These are phyloP conservation scores for Leuciscus idus DNA, from an alignment of 2,113 vertebrate genomes.

Conservation along the genomic window DNA sequence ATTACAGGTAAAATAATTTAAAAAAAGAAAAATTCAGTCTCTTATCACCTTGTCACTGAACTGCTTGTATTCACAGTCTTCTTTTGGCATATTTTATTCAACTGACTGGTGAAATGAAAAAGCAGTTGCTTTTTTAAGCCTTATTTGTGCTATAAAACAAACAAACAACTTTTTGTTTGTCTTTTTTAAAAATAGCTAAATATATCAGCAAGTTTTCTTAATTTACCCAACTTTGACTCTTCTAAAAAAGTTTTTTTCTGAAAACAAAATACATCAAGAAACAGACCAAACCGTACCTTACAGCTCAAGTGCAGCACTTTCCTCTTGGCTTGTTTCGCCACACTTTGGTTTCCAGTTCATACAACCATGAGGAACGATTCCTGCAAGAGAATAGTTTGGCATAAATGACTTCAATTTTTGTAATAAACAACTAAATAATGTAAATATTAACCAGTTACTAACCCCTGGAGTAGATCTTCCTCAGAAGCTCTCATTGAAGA, in stretches of 20 bases:
- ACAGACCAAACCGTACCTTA: not conserved
- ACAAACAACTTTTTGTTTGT: slow-evolving; percentile 3
- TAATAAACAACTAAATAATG: not conserved
- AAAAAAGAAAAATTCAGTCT: not conserved
- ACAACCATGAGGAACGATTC: not conserved
- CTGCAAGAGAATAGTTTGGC: not conserved
- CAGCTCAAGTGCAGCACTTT: not conserved
- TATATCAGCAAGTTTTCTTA: slow-evolving; percentile 1
- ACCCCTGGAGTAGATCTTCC: not conserved
- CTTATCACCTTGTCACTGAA: slow-evolving; percentile 21
- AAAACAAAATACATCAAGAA: not conserved
- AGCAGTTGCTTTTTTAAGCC: not conserved
- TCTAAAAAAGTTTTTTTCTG: not conserved
- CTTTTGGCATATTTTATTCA: slow-evolving; percentile 33
- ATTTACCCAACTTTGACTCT: not conserved
- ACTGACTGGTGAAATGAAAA: slow-evolving; percentile 7
- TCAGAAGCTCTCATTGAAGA: not conserved
- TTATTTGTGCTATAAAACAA: slow-evolving; percentile 4
- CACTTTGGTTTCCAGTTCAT: not conserved
- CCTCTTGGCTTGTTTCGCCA: not conserved
- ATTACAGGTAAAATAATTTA: slow-evolving; percentile 25
- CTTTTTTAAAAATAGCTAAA: not conserved
- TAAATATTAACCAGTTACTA: not conserved
- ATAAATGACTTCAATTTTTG: not conserved
- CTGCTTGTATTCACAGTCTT: not conserved